phyloP scores from a whole-genome alignment of 2,888 invertebrate genomes.

The Ypsolopha sequella region DNA sequence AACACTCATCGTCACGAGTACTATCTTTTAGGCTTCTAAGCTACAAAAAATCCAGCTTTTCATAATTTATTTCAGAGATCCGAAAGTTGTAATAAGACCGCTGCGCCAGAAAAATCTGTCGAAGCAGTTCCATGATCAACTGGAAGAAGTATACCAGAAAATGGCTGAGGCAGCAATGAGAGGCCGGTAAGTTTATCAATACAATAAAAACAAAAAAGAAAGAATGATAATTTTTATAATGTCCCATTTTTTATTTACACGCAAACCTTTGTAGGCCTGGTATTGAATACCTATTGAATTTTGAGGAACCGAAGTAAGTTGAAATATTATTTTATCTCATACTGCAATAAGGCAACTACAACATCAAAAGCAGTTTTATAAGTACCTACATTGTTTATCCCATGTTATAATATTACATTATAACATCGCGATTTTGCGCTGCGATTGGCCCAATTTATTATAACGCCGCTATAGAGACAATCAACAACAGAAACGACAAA shows the following conservation, averaged over 20 bases:
- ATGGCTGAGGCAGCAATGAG: constrained; percentile 68
- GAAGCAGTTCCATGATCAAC: constrained; percentile 63
- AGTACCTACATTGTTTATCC: too few species aligned
- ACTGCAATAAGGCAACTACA: too few species aligned
- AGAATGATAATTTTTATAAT: not conserved
- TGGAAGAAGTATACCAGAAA: constrained; percentile 69
- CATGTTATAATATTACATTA: too few species aligned
- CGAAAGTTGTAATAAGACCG: constrained; percentile 59
- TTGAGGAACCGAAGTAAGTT: constrained; percentile 1
- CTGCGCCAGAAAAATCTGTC: constrained; percentile 75
- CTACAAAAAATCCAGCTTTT: not conserved
- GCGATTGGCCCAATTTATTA: too few species aligned
- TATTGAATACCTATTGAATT: constrained; percentile 1
- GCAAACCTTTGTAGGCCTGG: constrained; percentile 1
- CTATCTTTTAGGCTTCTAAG: too few species aligned
- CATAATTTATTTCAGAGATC: constrained; percentile 31
- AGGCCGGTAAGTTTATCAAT: constrained; percentile 19
- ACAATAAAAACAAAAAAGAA: not conserved
- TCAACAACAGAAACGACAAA: too few species aligned
- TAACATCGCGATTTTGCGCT: too few species aligned
- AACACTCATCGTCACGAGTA: too few species aligned
- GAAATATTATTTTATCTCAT: too few species aligned
- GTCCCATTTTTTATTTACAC: not conserved
- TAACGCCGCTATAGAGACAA: too few species aligned
- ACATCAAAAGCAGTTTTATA: too few species aligned